phyloP scores from a whole-genome alignment of 2,888 invertebrate genomes.

The Microctonus brassicae region DNA sequence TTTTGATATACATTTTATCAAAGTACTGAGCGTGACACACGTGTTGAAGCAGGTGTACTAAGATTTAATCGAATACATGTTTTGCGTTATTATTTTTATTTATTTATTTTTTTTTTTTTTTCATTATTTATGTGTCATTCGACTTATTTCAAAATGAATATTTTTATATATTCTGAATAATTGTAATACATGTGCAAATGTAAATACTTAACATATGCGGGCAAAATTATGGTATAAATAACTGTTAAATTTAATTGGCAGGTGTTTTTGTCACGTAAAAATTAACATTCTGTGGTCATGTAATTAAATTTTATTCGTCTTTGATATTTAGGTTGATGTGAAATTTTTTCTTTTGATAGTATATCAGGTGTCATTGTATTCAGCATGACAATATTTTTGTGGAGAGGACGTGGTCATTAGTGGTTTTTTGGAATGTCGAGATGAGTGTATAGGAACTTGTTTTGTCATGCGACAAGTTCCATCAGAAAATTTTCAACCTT shows the following conservation, averaged over 20 bases:
- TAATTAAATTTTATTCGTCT: neutral
- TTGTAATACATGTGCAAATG: neutral
- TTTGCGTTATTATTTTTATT: constrained; percentile 32
- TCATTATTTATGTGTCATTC: neutral
- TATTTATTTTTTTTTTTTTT: constrained; percentile 14
- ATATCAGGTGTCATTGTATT: neutral
- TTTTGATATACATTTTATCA: constrained; percentile 27
- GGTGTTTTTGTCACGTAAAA: neutral
- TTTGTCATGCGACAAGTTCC: neutral
- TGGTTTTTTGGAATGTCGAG: constrained; percentile 1
- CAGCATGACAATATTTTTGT: neutral
- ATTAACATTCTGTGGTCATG: neutral
- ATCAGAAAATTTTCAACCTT: neutral
- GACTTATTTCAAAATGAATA: neutral
- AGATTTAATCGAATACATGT: neutral
- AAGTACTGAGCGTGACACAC: neutral
- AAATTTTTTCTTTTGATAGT: neutral
- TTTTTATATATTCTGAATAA: neutral
- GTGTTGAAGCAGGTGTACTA: constrained; percentile 41
- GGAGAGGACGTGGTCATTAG: neutral
- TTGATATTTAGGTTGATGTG: neutral
- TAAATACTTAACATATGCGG: neutral
- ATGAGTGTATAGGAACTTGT: constrained; percentile 7
- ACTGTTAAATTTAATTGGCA: neutral
- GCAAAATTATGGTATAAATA: neutral